Evolutionary conservation across 2,888 invertebrate species (phyloP).

Genomic region (Magallana nippona): DNA sequence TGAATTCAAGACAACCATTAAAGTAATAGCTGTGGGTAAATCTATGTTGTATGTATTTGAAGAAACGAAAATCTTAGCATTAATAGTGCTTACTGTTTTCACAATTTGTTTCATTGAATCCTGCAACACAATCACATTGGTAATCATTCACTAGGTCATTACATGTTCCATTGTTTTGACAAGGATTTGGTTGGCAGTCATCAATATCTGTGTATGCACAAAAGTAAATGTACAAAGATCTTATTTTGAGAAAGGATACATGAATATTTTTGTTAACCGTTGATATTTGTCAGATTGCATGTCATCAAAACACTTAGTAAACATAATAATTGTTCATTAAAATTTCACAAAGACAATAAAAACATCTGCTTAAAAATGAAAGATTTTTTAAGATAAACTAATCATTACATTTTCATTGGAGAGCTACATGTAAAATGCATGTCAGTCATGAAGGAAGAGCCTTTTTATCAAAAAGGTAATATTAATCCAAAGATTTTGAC

Average conservation of each 20-base stretch:
- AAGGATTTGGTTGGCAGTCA: not conserved
- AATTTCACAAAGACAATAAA: no score
- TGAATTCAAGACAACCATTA: not conserved
- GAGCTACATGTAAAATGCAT: no score
- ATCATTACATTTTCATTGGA: no score
- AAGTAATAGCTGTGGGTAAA: not conserved
- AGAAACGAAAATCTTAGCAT: no score
- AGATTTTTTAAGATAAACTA: not conserved
- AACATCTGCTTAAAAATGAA: no score
- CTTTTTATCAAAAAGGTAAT: no score
- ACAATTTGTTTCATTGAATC: not conserved
- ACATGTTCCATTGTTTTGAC: slow-evolving; percentile 10
- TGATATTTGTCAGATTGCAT: no score
- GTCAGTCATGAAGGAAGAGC: no score
- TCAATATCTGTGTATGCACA: not conserved
- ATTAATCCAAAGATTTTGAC: no score
- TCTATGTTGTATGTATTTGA: not conserved
- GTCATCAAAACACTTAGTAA: no score
- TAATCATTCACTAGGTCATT: not conserved
- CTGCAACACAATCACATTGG: not conserved
- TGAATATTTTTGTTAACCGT: not conserved
- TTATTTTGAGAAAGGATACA: not conserved
- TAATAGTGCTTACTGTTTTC: not conserved
- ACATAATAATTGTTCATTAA: no score
- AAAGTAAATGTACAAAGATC: no score